Percentiles rank a stretch among this genome's conserved stretches.
phyloP scores from a whole-genome alignment of 92 coral and sea anemone species.

The Palythoa grandiflora region DNA sequence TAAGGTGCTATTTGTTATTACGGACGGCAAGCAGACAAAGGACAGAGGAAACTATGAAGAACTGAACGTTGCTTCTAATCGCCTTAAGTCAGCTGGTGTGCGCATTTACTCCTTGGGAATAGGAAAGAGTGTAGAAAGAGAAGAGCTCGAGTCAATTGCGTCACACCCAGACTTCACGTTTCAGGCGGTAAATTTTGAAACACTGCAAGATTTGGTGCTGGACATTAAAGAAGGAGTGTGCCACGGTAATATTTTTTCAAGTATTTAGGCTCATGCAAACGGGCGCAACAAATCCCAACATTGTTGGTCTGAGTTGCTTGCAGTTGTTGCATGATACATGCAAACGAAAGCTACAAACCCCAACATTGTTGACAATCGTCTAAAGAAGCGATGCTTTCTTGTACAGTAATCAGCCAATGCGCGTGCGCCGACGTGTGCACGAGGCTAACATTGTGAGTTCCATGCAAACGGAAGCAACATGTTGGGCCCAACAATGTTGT shows the following conservation, averaged over 20 bases:
- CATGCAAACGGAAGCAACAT: too few species aligned
- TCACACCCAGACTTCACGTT: conserved; percentile 17
- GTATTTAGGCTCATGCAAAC: neutral
- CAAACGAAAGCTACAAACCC: too few species aligned
- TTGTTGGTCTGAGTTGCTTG: too few species aligned
- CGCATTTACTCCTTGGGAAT: conserved; percentile 58
- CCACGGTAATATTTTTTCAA: neutral
- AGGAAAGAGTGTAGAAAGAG: conserved; percentile 48
- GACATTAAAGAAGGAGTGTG: conserved; percentile 39
- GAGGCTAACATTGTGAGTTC: too few species aligned
- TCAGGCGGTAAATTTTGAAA: conserved; percentile 7
- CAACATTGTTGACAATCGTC: too few species aligned
- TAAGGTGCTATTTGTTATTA: conserved; percentile 35
- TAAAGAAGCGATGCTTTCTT: too few species aligned
- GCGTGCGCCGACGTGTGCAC: too few species aligned
- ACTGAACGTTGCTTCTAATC: conserved; percentile 53
- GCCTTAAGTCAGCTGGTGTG: conserved; percentile 52
- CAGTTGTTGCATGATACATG: too few species aligned
- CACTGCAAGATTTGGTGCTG: conserved; percentile 10
- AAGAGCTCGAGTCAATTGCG: conserved; percentile 37
- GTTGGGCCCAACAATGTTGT: too few species aligned
- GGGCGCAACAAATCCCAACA: too few species aligned
- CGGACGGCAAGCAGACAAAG: conserved; percentile 39
- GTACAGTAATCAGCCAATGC: too few species aligned
- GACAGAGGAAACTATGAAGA: conserved; percentile 36